Base-by-base conservation (phyloP, 1,140 invertebrate genomes). In the Platyscapa corneri region DNA sequence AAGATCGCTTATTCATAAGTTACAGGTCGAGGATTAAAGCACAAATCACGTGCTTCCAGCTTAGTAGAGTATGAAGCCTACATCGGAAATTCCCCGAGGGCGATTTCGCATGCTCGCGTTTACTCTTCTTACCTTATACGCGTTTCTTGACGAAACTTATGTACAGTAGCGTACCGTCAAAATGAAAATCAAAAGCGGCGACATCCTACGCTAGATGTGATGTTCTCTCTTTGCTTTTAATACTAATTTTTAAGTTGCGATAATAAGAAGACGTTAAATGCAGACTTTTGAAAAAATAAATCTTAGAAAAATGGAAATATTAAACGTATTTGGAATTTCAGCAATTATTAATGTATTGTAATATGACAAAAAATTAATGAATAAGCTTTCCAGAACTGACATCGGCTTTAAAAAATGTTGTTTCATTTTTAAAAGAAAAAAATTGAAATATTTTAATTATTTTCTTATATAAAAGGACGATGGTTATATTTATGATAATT, bases 91-190 rank as follows among this genome's bases (percentile, higher is more conserved):
- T 81, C 84, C 84, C 78, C 37, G 10, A 42, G 49, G 78, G 70
- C 72, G 67, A 85, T 76, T 77, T 82, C 84, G 56, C 67, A 42
- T 49, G 60, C 34, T 65, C 83, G 82, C 83, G 83, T 74, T 78
- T 84, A 60, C 67, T 34, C 23, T 32, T 0, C 23, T 37, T 49
- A 49, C 49, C 78, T 84, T 77, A 84, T 78, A 39, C 39, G 53
- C 82, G 82, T 46, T 83, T 65, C 64, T n/a, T n/a, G 56, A 39
- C 53, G 70, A 32, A 39, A 56, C 81, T 67, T 81, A 56, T 81
- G 32, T 65, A n/a, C 70, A 74, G 42, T 74, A 8, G 70, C 70
- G 7, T 46, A 32, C n/a, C 46, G 49, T 46, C 67, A 67, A 74
- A 37, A 18, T 12, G 39, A 72, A 72, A 74, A 82, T 37, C 14